Evolutionary conservation across 1,140 invertebrate species (phyloP), one percentile per base, ranked within the genome.

Genomic region (Batillaria attramentaria): DNA sequence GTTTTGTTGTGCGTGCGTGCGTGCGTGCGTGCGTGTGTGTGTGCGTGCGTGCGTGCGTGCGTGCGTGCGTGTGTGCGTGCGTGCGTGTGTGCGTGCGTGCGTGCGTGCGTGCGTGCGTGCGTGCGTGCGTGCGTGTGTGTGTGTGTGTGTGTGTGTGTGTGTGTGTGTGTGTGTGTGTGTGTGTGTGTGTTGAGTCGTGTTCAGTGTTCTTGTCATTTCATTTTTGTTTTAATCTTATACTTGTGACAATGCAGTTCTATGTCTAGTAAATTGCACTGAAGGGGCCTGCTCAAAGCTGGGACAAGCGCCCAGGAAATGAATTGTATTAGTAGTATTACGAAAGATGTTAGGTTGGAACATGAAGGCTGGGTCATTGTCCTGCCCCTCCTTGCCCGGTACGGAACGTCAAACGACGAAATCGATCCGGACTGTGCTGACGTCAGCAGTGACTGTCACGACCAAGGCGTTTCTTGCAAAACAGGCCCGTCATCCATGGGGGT

Each of bases 61-160:
- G 46, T 50, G 46, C 24, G 46, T 50, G 46, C 24, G 46, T 78
- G 62, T 78, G 37, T 78, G 50, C 70, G 46, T 50, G 33, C 57
- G 46, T 74, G 43, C 42, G 60, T 74, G 60, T 62, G 50, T 73
- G 8, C 46, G 39, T 74, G 69, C 43, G 43, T 73, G 20, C 43
- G 18, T 39, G 33, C 13, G 28, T 78, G 39, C 60, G 28, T 39
- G 42, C 16, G 60, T 50, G 57, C 41, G 33, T 35, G 24, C 31
- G 57, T 68, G 39, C 42, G 62, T 69, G 62, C 46, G 73, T 28
- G n/a, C 54, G 39, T 62, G 72, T 57, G 43, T 57, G 57, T 43
- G 43, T 74, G 57, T 6, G 28, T 42, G 41, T 24, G 35, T 75
- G 41, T 10, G 35, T 16, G 16, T 77, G 42, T 33, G 73, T 28